Base-by-base conservation (phyloP, 2,797 vertebrate species). In the Denticeps clupeoides region DNA sequence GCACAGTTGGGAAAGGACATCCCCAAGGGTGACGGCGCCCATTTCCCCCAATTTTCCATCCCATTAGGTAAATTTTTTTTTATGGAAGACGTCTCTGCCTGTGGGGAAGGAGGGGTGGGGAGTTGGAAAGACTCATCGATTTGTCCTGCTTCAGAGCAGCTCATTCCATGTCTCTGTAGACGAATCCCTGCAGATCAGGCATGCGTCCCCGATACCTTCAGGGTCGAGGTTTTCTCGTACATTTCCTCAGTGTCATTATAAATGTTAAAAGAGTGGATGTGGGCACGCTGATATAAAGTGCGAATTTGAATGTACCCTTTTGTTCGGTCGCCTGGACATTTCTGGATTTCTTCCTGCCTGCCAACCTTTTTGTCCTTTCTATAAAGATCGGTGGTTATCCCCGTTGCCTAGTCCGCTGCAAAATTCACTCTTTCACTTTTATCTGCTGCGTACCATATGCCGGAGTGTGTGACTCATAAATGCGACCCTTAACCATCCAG, bases 1-100 rank as follows among this genome's bases (percentile, higher is more conserved):
- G 24, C 47, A 51, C 31, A 37, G 45, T n/a, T 49, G 53, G 41
- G 53, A 51, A 47, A 56, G 38, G 50, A 56, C 24, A 42, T 50
- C 55, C 58, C 54, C 38, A 18, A 25, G 33, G 59, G 63, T 54
- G 38, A 40, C 45, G 46, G 58, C 66, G 52, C 60, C 58, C 53
- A 60, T 63, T 67, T 59, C 53, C 63, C 56, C 61, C 60, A 63
- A 73, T 73, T 70, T 73, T 73, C 70, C 62, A 55, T 68, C 61
- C 62, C 68, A 72, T 70, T 72, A 72, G 56, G 58, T 67, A 67
- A 54, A 70, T 70, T 70, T 65, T 63, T 68, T 62, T 58, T 60
- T 60, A 56, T 43, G 53, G 45, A 48, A 57, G 47, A 51, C 45
- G 59, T 54, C 55, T 55, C 27, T 27, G 54, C 62, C 62, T 56